Conservation (phyloP, 2,797 vertebrate genomes). For the Hylomyscus alleni region DNA sequence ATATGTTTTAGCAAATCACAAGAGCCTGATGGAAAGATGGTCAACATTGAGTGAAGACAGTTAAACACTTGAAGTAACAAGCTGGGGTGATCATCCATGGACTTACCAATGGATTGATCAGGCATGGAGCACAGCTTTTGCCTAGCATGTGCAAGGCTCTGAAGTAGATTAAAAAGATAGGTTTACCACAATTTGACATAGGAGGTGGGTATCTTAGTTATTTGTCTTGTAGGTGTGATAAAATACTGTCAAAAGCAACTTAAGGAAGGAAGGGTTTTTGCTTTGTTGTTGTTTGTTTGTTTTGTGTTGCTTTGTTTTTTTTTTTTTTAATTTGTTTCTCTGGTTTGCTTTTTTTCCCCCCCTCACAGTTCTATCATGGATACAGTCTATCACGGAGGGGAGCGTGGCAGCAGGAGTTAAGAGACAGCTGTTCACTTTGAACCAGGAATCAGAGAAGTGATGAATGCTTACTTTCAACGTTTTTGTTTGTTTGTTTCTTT, state of each 20-base stretch:
- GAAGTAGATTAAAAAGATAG: background rate
- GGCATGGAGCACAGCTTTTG: background rate
- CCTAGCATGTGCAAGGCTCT: background rate
- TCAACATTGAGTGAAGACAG: background rate
- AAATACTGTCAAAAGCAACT: background rate
- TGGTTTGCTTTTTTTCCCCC: background rate
- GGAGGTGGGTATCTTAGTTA: background rate
- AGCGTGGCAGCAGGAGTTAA: background rate
- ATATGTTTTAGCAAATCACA: conserved; percentile 16
- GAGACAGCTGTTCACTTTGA: background rate
- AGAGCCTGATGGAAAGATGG: background rate
- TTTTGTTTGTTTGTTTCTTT: too few species aligned
- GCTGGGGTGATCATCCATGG: background rate
- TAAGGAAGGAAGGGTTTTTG: background rate
- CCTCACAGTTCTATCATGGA: background rate
- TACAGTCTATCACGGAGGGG: background rate
- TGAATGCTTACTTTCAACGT: background rate
- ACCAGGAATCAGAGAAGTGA: background rate
- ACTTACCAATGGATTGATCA: background rate
- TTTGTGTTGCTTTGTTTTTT: background rate
- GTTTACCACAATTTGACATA: background rate
- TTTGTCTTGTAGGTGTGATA: background rate
- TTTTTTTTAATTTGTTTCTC: background rate
- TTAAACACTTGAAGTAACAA: background rate
- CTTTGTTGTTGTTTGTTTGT: too few species aligned